Conservation (phyloP, 2,113 vertebrate genomes). For the Vidua chalybeata region DNA sequence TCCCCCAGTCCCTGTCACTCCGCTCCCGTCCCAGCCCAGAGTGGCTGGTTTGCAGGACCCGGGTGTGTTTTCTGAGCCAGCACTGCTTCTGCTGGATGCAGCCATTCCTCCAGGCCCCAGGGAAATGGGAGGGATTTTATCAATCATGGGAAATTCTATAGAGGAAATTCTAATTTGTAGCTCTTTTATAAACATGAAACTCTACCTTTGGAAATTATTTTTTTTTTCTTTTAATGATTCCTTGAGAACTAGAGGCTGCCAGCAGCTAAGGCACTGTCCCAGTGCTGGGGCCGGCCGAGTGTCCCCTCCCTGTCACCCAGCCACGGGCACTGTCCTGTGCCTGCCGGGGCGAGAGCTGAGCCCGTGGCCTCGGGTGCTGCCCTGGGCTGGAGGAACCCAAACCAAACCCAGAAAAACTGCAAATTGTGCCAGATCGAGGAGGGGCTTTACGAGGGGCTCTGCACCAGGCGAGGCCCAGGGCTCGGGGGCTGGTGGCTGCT, state of each 20-base stretch:
- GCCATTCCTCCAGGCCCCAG: background rate
- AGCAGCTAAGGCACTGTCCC: background rate
- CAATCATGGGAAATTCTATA: background rate
- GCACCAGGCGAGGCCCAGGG: background rate
- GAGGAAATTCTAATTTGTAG: constrained; percentile 21
- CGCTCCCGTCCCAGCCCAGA: background rate
- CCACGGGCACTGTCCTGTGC: background rate
- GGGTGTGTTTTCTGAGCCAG: background rate
- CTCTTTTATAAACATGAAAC: background rate
- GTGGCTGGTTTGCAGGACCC: background rate
- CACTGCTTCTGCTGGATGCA: background rate
- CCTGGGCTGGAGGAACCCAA: constrained; percentile 2
- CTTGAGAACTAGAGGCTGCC: background rate
- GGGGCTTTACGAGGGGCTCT: background rate
- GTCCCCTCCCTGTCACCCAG: background rate
- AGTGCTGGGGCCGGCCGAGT: background rate
- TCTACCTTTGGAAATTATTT: background rate
- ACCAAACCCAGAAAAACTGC: constrained; percentile 44
- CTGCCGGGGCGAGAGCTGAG: background rate
- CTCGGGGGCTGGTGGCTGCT: background rate
- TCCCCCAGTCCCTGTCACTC: background rate
- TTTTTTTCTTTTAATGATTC: background rate
- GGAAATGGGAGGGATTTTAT: background rate
- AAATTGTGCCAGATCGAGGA: constrained; percentile 40
- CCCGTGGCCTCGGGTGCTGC: background rate